These are phyloP conservation scores for Phragmatobia fuliginosa DNA, from an alignment of 2,888 invertebrate genomes.

Conservation along the genomic window DNA sequence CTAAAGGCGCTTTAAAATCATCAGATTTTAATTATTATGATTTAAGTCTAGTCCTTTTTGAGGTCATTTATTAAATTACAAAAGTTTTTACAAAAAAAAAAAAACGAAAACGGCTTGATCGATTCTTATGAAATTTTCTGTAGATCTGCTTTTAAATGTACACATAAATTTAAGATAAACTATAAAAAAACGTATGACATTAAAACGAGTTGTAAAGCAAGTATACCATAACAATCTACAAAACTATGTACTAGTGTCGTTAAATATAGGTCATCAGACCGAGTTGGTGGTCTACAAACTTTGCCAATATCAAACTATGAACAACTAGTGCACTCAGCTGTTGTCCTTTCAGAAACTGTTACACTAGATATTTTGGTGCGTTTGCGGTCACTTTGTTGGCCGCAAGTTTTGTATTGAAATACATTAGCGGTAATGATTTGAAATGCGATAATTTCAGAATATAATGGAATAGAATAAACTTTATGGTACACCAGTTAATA, in stretches of 20 bases:
- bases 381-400: slow-evolving; percentile 8
- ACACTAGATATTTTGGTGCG: slow-evolving; percentile 50
- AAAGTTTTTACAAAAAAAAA: too few species aligned
- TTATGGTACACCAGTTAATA: too few species aligned
- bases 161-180: neutral
- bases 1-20: neutral
- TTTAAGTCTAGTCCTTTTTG: too few species aligned
- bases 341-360: slow-evolving; percentile 61
- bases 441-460: neutral
- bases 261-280: slow-evolving; percentile 53
- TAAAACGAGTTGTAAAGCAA: slow-evolving; percentile 20
- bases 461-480: too few species aligned
- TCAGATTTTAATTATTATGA: neutral
- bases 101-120: too few species aligned
- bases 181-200: neutral
- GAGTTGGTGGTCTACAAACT: slow-evolving; percentile 62
- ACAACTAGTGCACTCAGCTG: slow-evolving; percentile 66
- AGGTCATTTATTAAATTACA: neutral
- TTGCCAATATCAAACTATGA: slow-evolving; percentile 66
- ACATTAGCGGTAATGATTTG: neutral
- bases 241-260: slow-evolving; percentile 40
- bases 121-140: too few species aligned
- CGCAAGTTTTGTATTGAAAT: neutral
- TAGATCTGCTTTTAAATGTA: too few species aligned
- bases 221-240: slow-evolving; percentile 26